phyloP scores from a whole-genome alignment of 2,113 vertebrate genomes.

The Madoqua kirkii region DNA sequence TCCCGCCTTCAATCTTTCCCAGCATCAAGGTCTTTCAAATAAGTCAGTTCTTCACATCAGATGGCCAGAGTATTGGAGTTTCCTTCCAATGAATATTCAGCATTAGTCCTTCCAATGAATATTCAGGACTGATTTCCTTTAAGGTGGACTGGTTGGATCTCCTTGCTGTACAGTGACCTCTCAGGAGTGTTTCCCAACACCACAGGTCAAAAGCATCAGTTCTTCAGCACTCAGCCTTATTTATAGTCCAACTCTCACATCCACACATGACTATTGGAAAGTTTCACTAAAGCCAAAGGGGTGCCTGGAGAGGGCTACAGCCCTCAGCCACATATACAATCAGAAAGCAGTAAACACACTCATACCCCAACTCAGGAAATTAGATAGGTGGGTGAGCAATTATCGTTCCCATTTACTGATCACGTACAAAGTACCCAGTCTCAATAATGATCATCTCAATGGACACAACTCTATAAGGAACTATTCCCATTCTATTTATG shows the following conservation, averaged over 20 bases:
- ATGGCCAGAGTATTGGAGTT: background rate
- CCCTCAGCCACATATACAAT: background rate
- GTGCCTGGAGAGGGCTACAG: background rate
- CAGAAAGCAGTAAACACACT: background rate
- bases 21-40: background rate
- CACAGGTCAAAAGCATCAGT: background rate
- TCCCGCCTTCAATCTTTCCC: background rate
- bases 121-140: background rate
- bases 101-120: background rate
- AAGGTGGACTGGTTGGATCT: background rate
- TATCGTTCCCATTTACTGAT: constrained; percentile 45
- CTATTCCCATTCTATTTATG: background rate
- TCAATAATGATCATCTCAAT: background rate
- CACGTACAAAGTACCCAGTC: background rate
- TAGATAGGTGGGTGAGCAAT: background rate
- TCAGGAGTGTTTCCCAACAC: background rate
- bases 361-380: background rate
- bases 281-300: background rate
- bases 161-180: background rate
- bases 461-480: background rate
- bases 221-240: background rate
- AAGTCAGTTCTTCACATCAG: background rate
- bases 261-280: background rate
- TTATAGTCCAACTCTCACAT: background rate
- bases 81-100: background rate